These are phyloP conservation scores for Garrulus glandarius DNA, from an alignment of 2,797 vertebrate species.

Conservation along the genomic window DNA sequence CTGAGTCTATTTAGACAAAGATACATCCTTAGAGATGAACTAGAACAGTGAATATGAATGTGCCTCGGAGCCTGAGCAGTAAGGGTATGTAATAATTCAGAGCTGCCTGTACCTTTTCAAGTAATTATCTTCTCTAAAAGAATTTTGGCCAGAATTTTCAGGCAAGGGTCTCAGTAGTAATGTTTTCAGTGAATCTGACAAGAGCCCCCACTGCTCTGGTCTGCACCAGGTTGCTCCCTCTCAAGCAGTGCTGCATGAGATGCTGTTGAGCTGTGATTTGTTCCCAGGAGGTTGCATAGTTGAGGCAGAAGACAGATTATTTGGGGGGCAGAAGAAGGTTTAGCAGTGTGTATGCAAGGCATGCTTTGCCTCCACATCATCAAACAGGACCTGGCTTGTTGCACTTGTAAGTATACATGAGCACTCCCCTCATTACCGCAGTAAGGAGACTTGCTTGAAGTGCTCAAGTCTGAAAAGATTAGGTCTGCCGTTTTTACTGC, in stretches of 20 bases:
- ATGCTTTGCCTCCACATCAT: neutral
- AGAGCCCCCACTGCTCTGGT: neutral
- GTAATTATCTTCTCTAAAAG: neutral
- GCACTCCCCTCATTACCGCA: neutral
- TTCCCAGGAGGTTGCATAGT: neutral
- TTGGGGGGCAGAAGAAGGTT: neutral
- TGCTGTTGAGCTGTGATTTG: neutral
- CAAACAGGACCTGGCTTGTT: neutral
- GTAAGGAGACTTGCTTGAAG: neutral
- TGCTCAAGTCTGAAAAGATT: neutral
- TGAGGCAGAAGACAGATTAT: neutral
- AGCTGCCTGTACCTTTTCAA: neutral
- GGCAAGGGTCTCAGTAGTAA: neutral
- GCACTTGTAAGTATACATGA: neutral
- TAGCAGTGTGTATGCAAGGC: neutral
- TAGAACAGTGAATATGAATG: neutral
- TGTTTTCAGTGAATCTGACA: neutral
- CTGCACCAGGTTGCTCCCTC: fast-evolving
- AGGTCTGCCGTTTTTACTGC: neutral
- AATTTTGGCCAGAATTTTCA: neutral
- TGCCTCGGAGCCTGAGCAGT: neutral
- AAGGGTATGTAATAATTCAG: neutral
- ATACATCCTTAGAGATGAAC: neutral
- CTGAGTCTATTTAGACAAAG: neutral
- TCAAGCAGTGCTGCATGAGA: neutral